These are phyloP conservation scores for Microctenopoma lineatum DNA, from an alignment of 2,797 vertebrate genomes.

Conservation along the genomic window DNA sequence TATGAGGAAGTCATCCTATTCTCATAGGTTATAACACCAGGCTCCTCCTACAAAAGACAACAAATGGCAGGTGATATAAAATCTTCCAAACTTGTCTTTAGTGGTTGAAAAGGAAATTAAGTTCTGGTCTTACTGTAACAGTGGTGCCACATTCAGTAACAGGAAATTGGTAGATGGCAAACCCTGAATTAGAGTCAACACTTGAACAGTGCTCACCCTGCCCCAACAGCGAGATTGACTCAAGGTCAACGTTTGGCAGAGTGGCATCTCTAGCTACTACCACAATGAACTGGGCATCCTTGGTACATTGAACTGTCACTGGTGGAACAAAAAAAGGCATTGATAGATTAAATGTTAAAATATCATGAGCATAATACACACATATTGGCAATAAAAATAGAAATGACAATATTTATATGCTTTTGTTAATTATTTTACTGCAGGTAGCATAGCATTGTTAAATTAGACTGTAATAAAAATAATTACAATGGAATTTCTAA, in stretches of 20 bases:
- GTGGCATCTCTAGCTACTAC: conserved; percentile 76
- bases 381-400: no score
- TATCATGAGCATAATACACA: no score
- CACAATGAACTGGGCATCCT: conserved; percentile 77
- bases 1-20: conserved; percentile 74
- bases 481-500: no score
- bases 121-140: conserved; percentile 61
- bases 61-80: background rate
- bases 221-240: conserved; percentile 60
- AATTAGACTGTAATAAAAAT: no score
- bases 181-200: conserved; percentile 69
- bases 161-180: conserved; percentile 80
- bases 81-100: background rate
- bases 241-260: conserved; percentile 67
- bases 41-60: conserved; percentile 63
- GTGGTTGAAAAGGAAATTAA: conserved; percentile 4
- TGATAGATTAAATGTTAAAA: background rate
- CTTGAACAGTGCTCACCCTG: conserved; percentile 51
- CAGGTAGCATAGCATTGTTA: no score
- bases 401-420: no score
- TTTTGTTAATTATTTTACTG: no score
- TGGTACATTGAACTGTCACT: conserved; percentile 83
- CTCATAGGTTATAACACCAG: conserved; percentile 74
- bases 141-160: conserved; percentile 75
- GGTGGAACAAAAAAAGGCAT: conserved; percentile 16